Evolutionary conservation across 2,797 vertebrate species (phyloP), one percentile per base, ranked within the genome.

Genomic region (Gymnothorax reevesii): DNA sequence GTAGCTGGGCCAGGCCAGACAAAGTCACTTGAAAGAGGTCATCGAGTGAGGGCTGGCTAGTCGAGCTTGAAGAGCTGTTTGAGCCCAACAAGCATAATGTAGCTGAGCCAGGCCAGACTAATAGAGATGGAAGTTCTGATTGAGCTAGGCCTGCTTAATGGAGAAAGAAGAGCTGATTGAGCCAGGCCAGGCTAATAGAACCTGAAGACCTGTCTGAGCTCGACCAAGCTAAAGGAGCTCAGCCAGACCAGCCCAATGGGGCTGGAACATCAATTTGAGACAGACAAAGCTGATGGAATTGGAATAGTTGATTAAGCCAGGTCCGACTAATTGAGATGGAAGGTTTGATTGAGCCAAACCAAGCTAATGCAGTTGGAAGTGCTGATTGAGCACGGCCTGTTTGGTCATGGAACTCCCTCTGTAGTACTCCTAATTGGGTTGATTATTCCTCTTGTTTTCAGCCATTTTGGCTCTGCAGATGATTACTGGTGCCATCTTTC

Each of bases 71-170:
- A 42, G 33, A 42, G 33, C 33, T 42, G 33, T 42, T 42, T 42
- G 33, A 42, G 33, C 33, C 33, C 33, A 42, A 42, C 33, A 42
- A 42, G 33, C 33, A 42, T 42, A 42, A 42, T 42, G 33, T 42
- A 42, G 33, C 33, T 42, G 33, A 42, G 33, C 33, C 33, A 42
- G 33, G 33, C 33, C 33, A 42, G 33, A 42, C 33, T 42, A 42
- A 87, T 71, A 42, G 15, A 59, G 57, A 15, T 15, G 25, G 64
- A 73, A 83, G 84, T 87, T 82, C 83, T 57, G 87, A 87, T 86
- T 59, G 25, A 77, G 80, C 22, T 15, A 83, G 84, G 88, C 83
- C 83, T 57, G 87, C 87, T 86, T 88, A 87, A 87, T 71, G 54
- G 15, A 59, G 57, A 15, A 8, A 8, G 57, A 8, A 59, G 6